Conservation (phyloP, 2,797 vertebrate genomes). For the Enteromius trimaculatus region DNA sequence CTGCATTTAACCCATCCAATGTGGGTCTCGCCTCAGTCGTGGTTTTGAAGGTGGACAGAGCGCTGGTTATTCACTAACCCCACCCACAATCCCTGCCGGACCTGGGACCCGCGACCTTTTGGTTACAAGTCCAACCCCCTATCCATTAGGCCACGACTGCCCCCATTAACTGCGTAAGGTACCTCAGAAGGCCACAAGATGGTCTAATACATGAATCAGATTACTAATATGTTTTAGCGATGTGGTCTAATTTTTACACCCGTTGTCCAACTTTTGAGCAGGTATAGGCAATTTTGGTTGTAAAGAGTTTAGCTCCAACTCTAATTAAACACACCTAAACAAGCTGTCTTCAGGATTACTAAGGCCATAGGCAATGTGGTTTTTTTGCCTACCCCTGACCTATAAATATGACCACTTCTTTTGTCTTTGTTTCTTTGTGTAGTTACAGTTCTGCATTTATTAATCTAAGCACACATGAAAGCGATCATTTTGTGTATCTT, state of each 20-base stretch:
- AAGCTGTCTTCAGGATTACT: neutral
- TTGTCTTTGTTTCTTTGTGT: neutral
- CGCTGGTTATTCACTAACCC: no score
- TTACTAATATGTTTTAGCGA: neutral
- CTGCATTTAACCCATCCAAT: no score
- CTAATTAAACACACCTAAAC: neutral
- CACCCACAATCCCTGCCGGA: no score
- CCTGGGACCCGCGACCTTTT: no score
- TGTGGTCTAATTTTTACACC: neutral
- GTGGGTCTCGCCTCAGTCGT: no score
- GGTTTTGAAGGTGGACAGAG: no score
- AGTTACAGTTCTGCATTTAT: conserved; percentile 5
- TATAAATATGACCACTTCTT: neutral
- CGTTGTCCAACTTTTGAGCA: neutral
- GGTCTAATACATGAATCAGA: neutral
- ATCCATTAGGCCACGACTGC: no score
- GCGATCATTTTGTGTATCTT: neutral
- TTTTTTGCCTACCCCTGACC: neutral
- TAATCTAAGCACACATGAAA: neutral
- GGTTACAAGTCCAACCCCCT: no score
- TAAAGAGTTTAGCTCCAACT: neutral
- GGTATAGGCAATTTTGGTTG: neutral
- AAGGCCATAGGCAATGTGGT: neutral
- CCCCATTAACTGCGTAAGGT: neutral
- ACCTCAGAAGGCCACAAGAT: neutral